Percentiles rank a stretch among this genome's conserved stretches.
Evolutionary conservation across 2,888 invertebrate species (phyloP).

Genomic region (Mantis religiosa): DNA sequence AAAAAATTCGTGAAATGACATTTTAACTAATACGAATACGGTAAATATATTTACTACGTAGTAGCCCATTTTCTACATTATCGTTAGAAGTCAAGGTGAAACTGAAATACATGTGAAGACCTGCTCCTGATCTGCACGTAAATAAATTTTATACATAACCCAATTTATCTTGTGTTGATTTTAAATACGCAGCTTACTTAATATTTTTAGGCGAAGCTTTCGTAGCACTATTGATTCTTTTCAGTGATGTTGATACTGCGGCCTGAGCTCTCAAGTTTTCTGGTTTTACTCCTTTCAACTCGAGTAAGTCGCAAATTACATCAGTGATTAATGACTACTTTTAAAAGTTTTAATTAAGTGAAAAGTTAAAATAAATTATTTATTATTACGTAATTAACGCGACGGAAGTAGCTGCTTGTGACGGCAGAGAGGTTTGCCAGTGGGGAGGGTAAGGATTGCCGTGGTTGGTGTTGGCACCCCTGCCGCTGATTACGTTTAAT

Average conservation of each 20-base stretch:
- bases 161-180: neutral
- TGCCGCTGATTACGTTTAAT: slow-evolving; percentile 6
- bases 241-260: neutral
- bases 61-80: too few species aligned
- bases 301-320: neutral
- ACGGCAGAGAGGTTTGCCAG: neutral
- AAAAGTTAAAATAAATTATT: slow-evolving; percentile 16
- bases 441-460: neutral
- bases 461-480: neutral
- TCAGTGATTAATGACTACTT: slow-evolving; percentile 13
- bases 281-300: slow-evolving; percentile 5
- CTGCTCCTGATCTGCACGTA: too few species aligned
- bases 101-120: too few species aligned
- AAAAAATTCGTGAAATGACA: too few species aligned
- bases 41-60: too few species aligned
- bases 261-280: neutral
- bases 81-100: too few species aligned
- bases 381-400: slow-evolving; percentile 17
- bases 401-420: neutral
- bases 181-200: neutral
- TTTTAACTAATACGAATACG: too few species aligned
- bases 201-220: neutral
- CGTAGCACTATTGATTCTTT: neutral
- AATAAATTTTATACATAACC: too few species aligned
- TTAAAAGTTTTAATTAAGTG: slow-evolving; percentile 16